These are phyloP conservation scores for Gari tellinella DNA, from an alignment of 2,888 invertebrate species.

Conservation along the genomic window DNA sequence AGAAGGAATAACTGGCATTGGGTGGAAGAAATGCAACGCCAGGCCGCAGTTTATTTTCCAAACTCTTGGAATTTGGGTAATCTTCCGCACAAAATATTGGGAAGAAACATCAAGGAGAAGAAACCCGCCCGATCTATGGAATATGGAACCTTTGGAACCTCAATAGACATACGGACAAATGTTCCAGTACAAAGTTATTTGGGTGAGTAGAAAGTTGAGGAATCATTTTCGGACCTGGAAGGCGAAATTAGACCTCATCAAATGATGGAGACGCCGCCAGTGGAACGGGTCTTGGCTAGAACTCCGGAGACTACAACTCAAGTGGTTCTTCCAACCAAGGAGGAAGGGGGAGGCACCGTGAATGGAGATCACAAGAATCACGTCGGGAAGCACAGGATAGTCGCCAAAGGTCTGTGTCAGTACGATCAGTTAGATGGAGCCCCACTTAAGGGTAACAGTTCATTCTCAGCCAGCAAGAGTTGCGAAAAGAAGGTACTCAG, in stretches of 20 bases:
- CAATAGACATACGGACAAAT: not conserved
- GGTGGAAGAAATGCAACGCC: conserved; percentile 3
- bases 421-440: too few relatives aligned
- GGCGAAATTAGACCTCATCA: not conserved
- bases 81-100: not conserved
- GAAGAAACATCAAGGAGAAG: not conserved
- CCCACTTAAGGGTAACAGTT: not conserved
- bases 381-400: too few relatives aligned
- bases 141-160: not conserved
- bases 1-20: conserved; percentile 1
- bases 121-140: not conserved
- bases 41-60: not conserved
- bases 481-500: not conserved
- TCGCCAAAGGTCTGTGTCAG: too few relatives aligned
- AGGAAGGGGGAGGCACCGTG: too few relatives aligned
- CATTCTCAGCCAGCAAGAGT: not conserved
- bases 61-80: not conserved
- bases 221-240: not conserved
- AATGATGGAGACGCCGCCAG: not conserved
- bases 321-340: too few relatives aligned
- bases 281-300: too few relatives aligned
- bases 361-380: too few relatives aligned
- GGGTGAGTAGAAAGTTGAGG: not conserved
- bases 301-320: too few relatives aligned
- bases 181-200: not conserved